Conservation (phyloP, 1,140 invertebrate species). For the Andricus grossulariae region DNA sequence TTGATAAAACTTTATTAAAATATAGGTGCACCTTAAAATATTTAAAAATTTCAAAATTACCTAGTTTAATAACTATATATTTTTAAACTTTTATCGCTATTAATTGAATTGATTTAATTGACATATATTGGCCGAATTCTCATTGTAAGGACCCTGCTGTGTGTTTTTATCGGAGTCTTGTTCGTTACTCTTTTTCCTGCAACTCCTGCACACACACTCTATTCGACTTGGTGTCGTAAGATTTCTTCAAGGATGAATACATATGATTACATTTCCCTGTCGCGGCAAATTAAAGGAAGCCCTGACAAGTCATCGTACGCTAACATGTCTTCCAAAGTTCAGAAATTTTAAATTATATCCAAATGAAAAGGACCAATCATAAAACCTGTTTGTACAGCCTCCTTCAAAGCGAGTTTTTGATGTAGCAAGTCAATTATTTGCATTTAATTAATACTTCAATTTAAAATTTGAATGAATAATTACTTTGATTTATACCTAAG, state of each 20-base stretch:
- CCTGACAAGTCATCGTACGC: background rate
- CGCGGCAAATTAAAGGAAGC: slow-evolving; percentile 8
- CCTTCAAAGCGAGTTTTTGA: background rate
- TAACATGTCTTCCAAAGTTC: background rate
- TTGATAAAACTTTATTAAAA: too few relatives aligned
- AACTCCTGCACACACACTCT: background rate
- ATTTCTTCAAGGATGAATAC: slow-evolving; percentile 2
- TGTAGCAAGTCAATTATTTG: slow-evolving; percentile 26
- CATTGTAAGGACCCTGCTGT: slow-evolving; percentile 4
- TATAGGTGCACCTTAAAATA: too few relatives aligned
- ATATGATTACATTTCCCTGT: slow-evolving; percentile 7
- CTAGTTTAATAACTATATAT: too few relatives aligned
- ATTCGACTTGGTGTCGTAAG: background rate
- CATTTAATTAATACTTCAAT: slow-evolving; percentile 22
- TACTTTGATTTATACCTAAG: slow-evolving; percentile 1
- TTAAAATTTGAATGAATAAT: background rate
- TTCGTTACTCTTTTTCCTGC: background rate
- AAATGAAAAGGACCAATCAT: slow-evolving; percentile 1
- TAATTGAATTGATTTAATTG: too few relatives aligned
- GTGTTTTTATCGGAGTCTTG: background rate
- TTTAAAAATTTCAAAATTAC: too few relatives aligned
- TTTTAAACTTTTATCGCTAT: too few relatives aligned
- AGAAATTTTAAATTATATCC: background rate
- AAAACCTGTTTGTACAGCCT: slow-evolving; percentile 5
- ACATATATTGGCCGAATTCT: too few relatives aligned